phyloP scores from a whole-genome alignment of 2,113 vertebrate species.

The Naja naja region DNA sequence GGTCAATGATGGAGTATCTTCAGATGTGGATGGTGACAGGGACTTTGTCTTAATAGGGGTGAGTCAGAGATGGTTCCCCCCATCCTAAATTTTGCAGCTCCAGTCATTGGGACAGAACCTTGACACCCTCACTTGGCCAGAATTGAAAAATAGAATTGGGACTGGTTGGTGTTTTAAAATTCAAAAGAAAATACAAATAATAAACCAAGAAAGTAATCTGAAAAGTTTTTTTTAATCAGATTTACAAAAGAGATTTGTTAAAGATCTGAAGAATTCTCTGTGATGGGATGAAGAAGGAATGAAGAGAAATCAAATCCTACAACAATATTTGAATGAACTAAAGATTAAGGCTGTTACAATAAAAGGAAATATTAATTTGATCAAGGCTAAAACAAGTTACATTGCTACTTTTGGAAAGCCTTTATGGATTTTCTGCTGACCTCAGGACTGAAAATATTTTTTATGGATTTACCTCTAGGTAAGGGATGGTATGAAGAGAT shows the following conservation, averaged over 20 bases:
- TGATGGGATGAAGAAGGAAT: neutral
- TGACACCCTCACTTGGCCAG: neutral
- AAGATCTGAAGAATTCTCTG: neutral
- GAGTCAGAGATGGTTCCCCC: neutral
- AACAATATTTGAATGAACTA: neutral
- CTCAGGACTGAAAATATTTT: neutral
- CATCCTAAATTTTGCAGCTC: neutral
- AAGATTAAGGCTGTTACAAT: neutral
- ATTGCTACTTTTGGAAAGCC: neutral
- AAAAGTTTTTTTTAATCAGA: neutral
- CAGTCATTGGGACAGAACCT: neutral
- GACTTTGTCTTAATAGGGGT: neutral
- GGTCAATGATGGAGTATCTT: neutral
- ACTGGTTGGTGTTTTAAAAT: neutral
- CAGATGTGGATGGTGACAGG: neutral
- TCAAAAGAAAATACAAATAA: neutral
- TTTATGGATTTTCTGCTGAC: neutral
- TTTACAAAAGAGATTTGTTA: neutral
- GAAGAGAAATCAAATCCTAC: neutral
- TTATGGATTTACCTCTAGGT: neutral
- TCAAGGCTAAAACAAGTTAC: neutral
- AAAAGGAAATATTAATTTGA: neutral
- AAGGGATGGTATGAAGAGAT: neutral
- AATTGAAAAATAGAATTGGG: neutral
- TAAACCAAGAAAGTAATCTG: neutral